Evolutionary conservation across 2,888 invertebrate species (phyloP).

Genomic region (Stenodema calcarata): DNA sequence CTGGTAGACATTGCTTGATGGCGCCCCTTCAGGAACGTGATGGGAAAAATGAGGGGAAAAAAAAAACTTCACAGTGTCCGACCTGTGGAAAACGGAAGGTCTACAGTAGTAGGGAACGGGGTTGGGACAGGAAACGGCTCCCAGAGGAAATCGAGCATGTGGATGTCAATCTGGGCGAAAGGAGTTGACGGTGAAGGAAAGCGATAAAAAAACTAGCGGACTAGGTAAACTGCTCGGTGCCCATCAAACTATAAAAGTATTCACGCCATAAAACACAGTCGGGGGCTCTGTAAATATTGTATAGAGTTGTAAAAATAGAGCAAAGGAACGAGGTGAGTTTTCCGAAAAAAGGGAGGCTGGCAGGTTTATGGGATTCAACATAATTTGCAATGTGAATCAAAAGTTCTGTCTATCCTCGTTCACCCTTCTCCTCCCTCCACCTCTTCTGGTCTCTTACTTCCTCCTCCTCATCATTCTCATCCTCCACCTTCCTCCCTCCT

Average conservation of each 20-base stretch:
- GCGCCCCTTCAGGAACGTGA: neutral
- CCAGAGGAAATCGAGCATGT: constrained; percentile 1
- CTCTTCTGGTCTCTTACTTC: neutral
- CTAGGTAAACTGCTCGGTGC: neutral
- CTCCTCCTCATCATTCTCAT: too few relatives aligned
- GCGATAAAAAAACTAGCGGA: neutral
- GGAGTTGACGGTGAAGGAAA: neutral
- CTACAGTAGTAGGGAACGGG: neutral
- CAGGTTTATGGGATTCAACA: neutral
- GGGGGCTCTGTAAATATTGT: neutral
- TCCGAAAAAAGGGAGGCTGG: neutral
- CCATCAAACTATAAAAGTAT: neutral
- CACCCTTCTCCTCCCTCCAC: neutral
- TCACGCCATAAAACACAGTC: neutral
- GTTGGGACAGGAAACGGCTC: neutral
- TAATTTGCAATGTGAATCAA: neutral
- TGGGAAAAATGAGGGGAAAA: neutral
- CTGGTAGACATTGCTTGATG: neutral
- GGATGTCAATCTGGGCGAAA: neutral
- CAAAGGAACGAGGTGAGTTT: neutral
- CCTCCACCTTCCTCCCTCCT: too few relatives aligned
- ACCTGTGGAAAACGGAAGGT: neutral
- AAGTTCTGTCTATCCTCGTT: neutral
- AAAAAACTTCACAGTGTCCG: neutral
- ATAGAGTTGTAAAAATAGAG: neutral